These are phyloP conservation scores for Lipophrys pholis DNA, from an alignment of 2,113 vertebrate genomes.

Conservation along the genomic window DNA sequence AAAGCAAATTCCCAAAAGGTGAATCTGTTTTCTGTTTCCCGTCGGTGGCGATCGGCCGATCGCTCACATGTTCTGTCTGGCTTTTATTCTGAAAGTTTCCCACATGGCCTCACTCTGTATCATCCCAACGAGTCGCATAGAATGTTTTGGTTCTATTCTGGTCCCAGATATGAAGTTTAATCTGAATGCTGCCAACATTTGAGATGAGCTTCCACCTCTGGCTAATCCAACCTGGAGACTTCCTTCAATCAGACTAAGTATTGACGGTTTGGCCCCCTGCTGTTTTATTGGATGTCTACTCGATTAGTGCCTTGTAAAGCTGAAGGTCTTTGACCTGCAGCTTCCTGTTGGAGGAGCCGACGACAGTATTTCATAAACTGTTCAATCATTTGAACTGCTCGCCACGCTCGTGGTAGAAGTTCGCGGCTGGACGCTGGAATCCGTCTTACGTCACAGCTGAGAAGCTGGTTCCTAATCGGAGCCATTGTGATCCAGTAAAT, in stretches of 20 bases:
- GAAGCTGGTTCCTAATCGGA: too few relatives aligned
- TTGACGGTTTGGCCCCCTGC: too few relatives aligned
- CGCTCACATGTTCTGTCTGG: too few relatives aligned
- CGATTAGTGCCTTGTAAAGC: conserved; percentile 66
- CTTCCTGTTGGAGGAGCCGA: conserved; percentile 8
- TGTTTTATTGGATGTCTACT: conserved; percentile 47
- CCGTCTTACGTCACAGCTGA: too few relatives aligned
- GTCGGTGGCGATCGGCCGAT: too few relatives aligned
- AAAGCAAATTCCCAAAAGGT: background rate
- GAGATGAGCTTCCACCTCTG: background rate
- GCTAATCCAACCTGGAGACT: too few relatives aligned
- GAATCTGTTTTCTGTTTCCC: background rate
- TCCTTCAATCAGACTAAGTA: too few relatives aligned
- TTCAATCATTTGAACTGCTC: background rate
- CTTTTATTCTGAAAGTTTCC: too few relatives aligned
- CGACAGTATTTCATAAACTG: background rate
- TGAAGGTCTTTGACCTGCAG: conserved; percentile 10
- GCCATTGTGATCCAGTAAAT: too few relatives aligned
- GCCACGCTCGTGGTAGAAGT: conserved; percentile 2
- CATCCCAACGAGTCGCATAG: too few relatives aligned
- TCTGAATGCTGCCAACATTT: background rate
- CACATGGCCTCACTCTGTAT: too few relatives aligned
- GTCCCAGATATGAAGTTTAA: background rate
- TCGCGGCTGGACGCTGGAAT: too few relatives aligned
- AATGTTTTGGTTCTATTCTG: background rate